Conservation (phyloP, 2,113 vertebrate genomes). For the Spea multiplicata region DNA sequence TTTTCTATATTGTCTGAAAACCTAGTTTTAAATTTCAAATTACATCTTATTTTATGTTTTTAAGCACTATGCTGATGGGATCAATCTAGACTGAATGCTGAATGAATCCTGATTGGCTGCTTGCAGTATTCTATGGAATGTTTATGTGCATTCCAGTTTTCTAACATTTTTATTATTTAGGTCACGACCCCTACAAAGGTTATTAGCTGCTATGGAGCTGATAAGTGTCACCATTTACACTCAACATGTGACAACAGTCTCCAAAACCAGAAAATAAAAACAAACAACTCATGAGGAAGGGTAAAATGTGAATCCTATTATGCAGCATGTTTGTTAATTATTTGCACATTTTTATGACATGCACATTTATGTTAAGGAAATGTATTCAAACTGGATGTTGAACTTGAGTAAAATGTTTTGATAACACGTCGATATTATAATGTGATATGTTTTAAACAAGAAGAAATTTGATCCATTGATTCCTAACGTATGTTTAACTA, state of each 20-base stretch:
- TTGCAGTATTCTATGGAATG: conserved; percentile 24
- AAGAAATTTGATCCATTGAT: too few species aligned
- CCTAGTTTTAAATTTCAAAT: not conserved
- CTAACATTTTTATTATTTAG: conserved; percentile 31
- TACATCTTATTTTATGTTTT: not conserved
- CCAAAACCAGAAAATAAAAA: conserved; percentile 7
- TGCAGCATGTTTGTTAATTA: too few species aligned
- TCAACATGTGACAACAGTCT: conserved; percentile 6
- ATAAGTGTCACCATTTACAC: conserved; percentile 16
- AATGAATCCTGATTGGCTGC: conserved; percentile 19
- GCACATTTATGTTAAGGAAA: too few species aligned
- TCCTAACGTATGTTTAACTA: too few species aligned
- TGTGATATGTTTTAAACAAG: too few species aligned
- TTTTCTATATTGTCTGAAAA: not conserved
- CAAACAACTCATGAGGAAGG: not conserved
- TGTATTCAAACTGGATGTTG: too few species aligned
- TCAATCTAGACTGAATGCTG: not conserved
- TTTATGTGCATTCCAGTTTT: conserved; percentile 44
- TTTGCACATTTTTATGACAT: too few species aligned
- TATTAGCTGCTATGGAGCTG: conserved; percentile 23
- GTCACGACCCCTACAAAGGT: conserved; percentile 16
- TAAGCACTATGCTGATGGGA: not conserved
- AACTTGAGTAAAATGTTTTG: too few species aligned
- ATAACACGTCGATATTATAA: too few species aligned
- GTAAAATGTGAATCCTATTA: too few species aligned